Percentiles rank a stretch among this genome's conserved stretches.
These are phyloP conservation scores for Lanistes nyassanus DNA, from an alignment of 1,140 invertebrate genomes.

Conservation along the genomic window DNA sequence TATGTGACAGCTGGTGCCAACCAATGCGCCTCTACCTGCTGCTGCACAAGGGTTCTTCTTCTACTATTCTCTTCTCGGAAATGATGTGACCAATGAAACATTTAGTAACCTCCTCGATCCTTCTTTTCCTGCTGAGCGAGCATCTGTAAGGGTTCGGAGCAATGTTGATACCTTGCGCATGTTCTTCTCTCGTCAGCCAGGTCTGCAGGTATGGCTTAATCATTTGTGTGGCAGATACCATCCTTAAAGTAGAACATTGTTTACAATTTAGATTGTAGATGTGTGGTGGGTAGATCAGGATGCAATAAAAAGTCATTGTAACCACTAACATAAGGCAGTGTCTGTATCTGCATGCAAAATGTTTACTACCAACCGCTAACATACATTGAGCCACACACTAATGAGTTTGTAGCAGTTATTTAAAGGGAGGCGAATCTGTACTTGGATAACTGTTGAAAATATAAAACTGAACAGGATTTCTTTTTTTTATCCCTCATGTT, in stretches of 20 bases:
- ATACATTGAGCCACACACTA: too few relatives aligned
- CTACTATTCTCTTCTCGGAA: conserved; percentile 68
- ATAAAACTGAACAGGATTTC: too few relatives aligned
- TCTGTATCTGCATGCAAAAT: too few relatives aligned
- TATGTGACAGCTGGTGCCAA: conserved; percentile 61
- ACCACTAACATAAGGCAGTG: not conserved
- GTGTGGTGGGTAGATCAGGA: not conserved
- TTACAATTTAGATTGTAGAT: not conserved
- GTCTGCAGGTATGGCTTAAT: conserved; percentile 59
- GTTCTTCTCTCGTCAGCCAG: conserved; percentile 65
- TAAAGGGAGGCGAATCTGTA: too few relatives aligned
- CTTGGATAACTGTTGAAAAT: too few relatives aligned
- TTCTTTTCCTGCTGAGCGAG: conserved; percentile 67
- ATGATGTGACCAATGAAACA: conserved; percentile 67
- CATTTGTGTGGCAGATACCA: not conserved
- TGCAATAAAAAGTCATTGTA: not conserved
- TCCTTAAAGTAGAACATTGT: not conserved
- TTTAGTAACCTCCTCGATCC: conserved; percentile 67
- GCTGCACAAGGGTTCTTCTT: conserved; percentile 65
- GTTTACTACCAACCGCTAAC: too few relatives aligned
- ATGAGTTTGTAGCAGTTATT: too few relatives aligned
- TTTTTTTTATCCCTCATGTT: too few relatives aligned
- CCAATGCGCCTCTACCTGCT: conserved; percentile 48
- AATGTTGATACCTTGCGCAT: conserved; percentile 60
- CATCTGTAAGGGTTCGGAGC: conserved; percentile 64